Evolutionary conservation across 2,797 vertebrate genomes (phyloP).

Genomic region (Macropodus opercularis): DNA sequence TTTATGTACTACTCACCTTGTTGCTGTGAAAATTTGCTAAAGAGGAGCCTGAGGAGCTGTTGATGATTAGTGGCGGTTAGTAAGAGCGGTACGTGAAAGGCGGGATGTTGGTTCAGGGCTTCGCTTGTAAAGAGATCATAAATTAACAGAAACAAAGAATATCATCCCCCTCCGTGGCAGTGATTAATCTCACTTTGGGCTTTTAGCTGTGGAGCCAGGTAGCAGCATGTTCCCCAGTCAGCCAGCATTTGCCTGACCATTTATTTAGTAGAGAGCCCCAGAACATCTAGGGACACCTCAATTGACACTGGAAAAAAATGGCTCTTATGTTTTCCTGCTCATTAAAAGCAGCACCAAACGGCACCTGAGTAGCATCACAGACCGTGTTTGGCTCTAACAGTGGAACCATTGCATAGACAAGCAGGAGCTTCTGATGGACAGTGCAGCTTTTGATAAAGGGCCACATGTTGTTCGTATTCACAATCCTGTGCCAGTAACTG

Average conservation of each 20-base stretch:
- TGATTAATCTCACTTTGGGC: constrained; percentile 80
- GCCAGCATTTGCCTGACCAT: constrained; percentile 70
- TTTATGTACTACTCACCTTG: constrained; percentile 36
- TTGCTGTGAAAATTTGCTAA: constrained; percentile 40
- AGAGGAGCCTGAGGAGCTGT: constrained; percentile 36
- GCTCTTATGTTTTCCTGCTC: constrained; percentile 35
- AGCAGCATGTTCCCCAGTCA: constrained; percentile 65
- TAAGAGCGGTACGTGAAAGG: constrained; percentile 40
- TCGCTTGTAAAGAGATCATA: constrained; percentile 53
- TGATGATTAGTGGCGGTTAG: constrained; percentile 34
- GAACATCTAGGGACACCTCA: constrained; percentile 47
- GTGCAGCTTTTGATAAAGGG: constrained; percentile 2
- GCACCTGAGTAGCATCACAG: constrained; percentile 37
- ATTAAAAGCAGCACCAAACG: constrained; percentile 36
- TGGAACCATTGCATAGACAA: constrained; percentile 9
- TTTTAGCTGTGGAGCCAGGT: constrained; percentile 51
- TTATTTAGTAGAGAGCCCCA: constrained; percentile 66
- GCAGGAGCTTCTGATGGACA: constrained; percentile 27
- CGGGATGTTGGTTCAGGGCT: constrained; percentile 32
- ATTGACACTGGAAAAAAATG: constrained; percentile 27
- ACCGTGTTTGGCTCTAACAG: constrained; percentile 19
- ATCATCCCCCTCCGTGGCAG: constrained; percentile 57
- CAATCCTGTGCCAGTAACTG: neutral
- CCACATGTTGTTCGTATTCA: constrained; percentile 3
- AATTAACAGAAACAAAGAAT: constrained; percentile 75